phyloP scores from a whole-genome alignment of 35 echinoderm and acorn worm genomes.

The Eucidaris tribuloides region DNA sequence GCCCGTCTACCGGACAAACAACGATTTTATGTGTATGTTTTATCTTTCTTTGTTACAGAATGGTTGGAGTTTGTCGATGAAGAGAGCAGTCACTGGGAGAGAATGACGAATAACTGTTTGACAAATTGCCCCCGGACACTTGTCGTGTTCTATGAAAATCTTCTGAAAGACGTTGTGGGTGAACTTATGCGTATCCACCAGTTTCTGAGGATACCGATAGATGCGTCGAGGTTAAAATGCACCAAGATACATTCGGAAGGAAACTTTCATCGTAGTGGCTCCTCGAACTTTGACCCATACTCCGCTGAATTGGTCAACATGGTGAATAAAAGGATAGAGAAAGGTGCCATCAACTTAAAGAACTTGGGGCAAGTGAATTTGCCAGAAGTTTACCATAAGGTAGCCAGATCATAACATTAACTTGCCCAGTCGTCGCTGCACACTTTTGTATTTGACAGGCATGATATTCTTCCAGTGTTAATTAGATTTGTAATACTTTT shows the following conservation, averaged over 20 bases:
- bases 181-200: background rate
- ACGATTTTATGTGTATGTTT: no score
- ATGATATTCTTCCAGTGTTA: no score
- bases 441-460: no score
- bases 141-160: slow-evolving; percentile 15
- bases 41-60: no score
- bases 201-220: background rate
- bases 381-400: background rate
- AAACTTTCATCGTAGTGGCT: background rate
- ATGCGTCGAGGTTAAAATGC: background rate
- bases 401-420: background rate
- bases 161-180: background rate
- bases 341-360: background rate
- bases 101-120: slow-evolving; percentile 13
- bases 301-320: background rate
- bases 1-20: no score
- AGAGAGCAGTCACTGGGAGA: slow-evolving; percentile 18
- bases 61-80: slow-evolving; percentile 20
- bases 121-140: background rate
- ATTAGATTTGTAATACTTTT: no score
- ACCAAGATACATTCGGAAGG: background rate
- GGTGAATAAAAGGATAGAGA: background rate
- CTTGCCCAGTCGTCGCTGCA: no score
- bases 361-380: background rate
- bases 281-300: background rate